phyloP scores from a whole-genome alignment of 2,113 vertebrate species.

The Saguinus midas region DNA sequence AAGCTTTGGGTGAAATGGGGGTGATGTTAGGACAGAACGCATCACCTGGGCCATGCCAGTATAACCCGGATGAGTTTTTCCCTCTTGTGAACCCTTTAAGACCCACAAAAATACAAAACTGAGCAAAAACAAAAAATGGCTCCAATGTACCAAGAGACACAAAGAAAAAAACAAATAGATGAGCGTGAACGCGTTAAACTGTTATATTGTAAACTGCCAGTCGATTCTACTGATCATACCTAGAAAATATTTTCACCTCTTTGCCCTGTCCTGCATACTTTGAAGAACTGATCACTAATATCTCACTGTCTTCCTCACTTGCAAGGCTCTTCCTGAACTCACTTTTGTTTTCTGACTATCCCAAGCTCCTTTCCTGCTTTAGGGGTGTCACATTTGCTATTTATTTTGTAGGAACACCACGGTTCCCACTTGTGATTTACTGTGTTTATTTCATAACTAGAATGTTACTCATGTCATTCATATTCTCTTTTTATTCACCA shows the following conservation, averaged over 20 bases:
- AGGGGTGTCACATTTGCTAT: neutral
- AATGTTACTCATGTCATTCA: neutral
- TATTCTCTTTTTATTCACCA: neutral
- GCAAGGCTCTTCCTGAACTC: neutral
- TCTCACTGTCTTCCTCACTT: fast-evolving
- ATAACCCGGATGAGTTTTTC: neutral
- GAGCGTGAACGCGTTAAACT: neutral
- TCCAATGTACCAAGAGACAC: neutral
- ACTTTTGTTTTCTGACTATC: neutral
- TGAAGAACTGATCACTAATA: neutral
- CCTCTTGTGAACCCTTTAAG: neutral
- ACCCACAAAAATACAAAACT: neutral
- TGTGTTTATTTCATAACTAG: neutral
- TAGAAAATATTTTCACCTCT: neutral
- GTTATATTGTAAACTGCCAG: neutral
- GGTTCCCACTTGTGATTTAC: neutral
- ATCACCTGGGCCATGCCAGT: neutral
- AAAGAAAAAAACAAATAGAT: neutral
- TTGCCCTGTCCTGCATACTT: neutral
- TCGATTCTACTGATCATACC: neutral
- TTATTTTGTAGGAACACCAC: neutral
- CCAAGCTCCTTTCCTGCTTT: neutral
- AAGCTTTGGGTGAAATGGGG: neutral
- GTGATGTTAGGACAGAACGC: no score
- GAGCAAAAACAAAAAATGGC: neutral